These are phyloP conservation scores for Electrophaes corylata DNA, from an alignment of 2,888 invertebrate species.

Conservation along the genomic window DNA sequence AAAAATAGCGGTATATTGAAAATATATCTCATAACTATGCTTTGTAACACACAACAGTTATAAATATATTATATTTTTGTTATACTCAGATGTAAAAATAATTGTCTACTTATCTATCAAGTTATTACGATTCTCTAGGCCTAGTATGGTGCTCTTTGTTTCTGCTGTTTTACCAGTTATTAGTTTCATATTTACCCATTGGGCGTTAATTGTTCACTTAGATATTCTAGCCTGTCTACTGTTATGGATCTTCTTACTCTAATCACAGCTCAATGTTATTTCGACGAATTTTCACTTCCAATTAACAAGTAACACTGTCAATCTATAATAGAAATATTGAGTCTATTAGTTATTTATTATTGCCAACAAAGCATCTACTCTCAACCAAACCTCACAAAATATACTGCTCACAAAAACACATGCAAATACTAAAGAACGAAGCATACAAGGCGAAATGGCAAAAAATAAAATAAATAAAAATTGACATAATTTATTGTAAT, in stretches of 20 bases:
- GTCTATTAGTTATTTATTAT: slow-evolving; percentile 4
- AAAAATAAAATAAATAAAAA: slow-evolving; percentile 58
- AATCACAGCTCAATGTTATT: slow-evolving; percentile 34
- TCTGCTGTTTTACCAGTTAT: background rate
- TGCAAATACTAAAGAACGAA: slow-evolving; percentile 19
- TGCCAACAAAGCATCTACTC: slow-evolving; percentile 9
- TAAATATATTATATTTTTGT: slow-evolving; percentile 5
- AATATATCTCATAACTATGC: background rate
- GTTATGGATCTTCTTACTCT: slow-evolving; percentile 16
- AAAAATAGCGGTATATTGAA: slow-evolving; percentile 1
- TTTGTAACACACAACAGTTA: slow-evolving; percentile 5
- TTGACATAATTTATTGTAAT: slow-evolving; percentile 77
- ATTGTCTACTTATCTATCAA: background rate
- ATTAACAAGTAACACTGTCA: slow-evolving; percentile 26
- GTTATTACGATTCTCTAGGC: background rate
- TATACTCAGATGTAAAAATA: slow-evolving; percentile 8
- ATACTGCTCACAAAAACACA: slow-evolving; percentile 12
- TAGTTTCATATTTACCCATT: too few species aligned
- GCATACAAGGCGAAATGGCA: slow-evolving; percentile 9
- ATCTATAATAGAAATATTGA: slow-evolving; percentile 27
- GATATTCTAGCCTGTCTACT: slow-evolving; percentile 1
- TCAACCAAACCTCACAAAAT: slow-evolving; percentile 11
- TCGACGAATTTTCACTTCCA: slow-evolving; percentile 26
- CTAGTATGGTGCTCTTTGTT: background rate
- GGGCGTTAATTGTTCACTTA: background rate